Evolutionary conservation across 2,113 vertebrate genomes (phyloP), one percentile per base, ranked within the genome.

Genomic region (Atlantisia rogersi): DNA sequence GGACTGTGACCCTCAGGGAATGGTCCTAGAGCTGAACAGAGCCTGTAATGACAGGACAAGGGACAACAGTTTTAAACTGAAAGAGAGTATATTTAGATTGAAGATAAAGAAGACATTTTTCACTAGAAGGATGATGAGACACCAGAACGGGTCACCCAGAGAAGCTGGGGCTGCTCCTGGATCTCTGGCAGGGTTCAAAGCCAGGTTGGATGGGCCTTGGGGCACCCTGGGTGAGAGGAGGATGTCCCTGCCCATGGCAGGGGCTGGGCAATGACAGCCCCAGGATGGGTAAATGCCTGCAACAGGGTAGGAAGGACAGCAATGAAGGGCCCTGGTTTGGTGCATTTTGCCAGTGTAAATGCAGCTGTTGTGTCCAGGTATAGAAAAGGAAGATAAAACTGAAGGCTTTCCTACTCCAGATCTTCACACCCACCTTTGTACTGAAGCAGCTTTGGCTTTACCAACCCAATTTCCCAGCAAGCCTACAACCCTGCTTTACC

Each of bases 181-280:
- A 50, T 55, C 37, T 9, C 16, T 64, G 12, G n/a, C 0, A 74
- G 26, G 19, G 48, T 2, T 79, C 70, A 9, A 74, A 37, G 29
- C 14, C 42, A 9, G 37, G 15, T 0, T 82, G 55, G 21, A 19
- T 4, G 5, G 42, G 1, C 21, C 21, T 63, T 31, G n/a, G 84
- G 55, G 5, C 39, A 74, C 1, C 26, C 44, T 50, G 60, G 21
- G 6, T 8, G 0, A 3, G 9, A 15, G 65, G 46, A 50, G 50
- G 4, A 0, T 35, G 15, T 56, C 10, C 9, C 44, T 74, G 39
- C 2, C 29, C 8, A 3, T 8, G 10, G 12, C 29, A 56, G 10
- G 4, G 9, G 10, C 20, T 63, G 40, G 35, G 28, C 20, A 50
- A 58, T 44, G 35, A n/a, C 22, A 63, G 31, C 15, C 17, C 16